Conservation (phyloP, 2,888 invertebrate genomes). For the Drosophila buzzatii region DNA sequence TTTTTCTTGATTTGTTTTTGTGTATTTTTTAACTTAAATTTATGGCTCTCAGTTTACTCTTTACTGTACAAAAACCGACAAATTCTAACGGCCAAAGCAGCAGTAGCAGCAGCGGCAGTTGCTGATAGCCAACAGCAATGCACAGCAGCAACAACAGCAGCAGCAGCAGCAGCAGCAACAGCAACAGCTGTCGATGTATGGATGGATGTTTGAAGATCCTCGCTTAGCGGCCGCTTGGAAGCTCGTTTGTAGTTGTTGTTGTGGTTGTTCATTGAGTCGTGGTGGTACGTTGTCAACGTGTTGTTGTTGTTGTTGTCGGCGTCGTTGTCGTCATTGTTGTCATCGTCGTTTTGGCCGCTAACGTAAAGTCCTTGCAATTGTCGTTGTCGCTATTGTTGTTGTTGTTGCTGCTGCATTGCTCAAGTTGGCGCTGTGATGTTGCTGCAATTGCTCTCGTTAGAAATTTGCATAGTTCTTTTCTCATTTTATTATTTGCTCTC, state of each 20-base stretch:
- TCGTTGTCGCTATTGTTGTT: slow-evolving; percentile 13
- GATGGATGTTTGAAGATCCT: slow-evolving; percentile 18
- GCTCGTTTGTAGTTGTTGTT: slow-evolving; percentile 63
- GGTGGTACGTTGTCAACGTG: slow-evolving; percentile 36
- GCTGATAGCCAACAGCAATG: slow-evolving; percentile 30
- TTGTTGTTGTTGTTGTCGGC: slow-evolving; percentile 15
- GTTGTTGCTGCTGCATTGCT: slow-evolving; percentile 21
- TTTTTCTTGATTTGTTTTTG: slow-evolving; percentile 23
- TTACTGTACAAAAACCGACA: slow-evolving; percentile 77
- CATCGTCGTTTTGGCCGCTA: slow-evolving; percentile 3
- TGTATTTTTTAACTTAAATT: slow-evolving; percentile 67
- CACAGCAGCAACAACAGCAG: slow-evolving; percentile 34
- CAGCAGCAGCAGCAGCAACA: slow-evolving; percentile 40
- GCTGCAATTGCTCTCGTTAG: slow-evolving; percentile 51
- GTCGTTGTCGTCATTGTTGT: slow-evolving; percentile 4
- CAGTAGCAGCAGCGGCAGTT: slow-evolving; percentile 28
- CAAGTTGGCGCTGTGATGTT: slow-evolving; percentile 35
- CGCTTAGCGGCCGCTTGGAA: slow-evolving; percentile 67
- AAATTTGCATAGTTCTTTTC: slow-evolving; percentile 59
- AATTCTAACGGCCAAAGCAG: slow-evolving; percentile 65
- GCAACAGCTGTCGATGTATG: slow-evolving; percentile 33
- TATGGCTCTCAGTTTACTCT: slow-evolving; percentile 74
- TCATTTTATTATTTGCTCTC: slow-evolving; percentile 50
- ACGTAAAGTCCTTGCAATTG: slow-evolving; percentile 12
- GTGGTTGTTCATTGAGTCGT: slow-evolving; percentile 40